Conservation (phyloP, 2,797 vertebrate genomes). For the Steatocranus sp. region DNA sequence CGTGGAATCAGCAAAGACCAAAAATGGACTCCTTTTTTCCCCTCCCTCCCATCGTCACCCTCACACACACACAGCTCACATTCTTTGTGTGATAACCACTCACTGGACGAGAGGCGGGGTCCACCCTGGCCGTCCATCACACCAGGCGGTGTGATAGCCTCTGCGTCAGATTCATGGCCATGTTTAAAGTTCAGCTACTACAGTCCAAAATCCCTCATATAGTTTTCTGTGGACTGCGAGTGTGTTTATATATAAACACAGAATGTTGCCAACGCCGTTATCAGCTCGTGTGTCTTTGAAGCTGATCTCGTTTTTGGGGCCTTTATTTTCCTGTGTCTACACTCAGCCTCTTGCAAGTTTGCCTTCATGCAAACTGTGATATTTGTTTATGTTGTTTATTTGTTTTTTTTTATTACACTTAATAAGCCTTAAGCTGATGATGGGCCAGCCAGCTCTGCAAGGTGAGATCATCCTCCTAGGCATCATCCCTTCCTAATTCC, state of each 20-base stretch:
- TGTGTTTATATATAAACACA: neutral
- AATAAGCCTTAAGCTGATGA: conserved; percentile 35
- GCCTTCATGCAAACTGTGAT: neutral
- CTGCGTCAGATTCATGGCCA: neutral
- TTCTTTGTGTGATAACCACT: neutral
- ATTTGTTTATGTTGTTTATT: neutral
- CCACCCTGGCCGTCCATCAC: neutral
- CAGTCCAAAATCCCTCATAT: neutral
- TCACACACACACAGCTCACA: neutral
- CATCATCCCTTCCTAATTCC: conserved; percentile 48
- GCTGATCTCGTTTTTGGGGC: neutral
- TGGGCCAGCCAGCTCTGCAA: conserved; percentile 30
- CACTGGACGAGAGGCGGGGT: neutral
- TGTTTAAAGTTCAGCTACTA: neutral
- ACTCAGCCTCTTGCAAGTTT: neutral
- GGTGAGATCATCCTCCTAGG: conserved; percentile 48
- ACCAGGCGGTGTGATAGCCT: neutral
- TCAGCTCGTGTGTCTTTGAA: neutral
- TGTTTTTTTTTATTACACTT: neutral
- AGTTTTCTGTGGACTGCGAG: neutral
- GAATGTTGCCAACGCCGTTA: neutral
- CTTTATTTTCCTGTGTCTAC: neutral
- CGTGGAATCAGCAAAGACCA: neutral
- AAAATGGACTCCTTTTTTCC: neutral
- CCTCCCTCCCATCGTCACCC: neutral